Percentiles rank a stretch among this genome's conserved stretches.
Conservation (phyloP, 2,113 vertebrate species). For the Eretmochelys imbricata region DNA sequence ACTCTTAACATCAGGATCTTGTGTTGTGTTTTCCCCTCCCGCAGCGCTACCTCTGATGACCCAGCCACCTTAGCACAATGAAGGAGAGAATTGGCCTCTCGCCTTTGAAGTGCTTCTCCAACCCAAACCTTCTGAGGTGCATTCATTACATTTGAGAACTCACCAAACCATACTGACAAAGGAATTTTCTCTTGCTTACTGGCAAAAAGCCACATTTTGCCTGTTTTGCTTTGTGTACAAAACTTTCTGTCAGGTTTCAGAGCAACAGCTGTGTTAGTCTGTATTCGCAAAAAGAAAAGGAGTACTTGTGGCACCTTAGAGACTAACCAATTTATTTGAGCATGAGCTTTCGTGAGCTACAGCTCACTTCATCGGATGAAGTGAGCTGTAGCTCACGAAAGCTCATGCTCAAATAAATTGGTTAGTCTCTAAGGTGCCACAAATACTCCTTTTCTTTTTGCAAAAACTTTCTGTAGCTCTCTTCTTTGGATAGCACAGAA, state of each 20-base stretch:
- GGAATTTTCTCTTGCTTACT: not conserved
- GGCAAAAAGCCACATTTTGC: not conserved
- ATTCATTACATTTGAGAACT: not conserved
- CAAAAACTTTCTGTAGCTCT: not conserved
- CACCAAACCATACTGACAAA: too few species aligned
- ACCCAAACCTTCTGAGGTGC: not conserved
- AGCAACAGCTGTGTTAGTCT: too few species aligned
- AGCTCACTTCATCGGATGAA: too few species aligned
- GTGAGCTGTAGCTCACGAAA: too few species aligned
- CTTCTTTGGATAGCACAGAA: not conserved
- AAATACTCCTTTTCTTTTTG: too few species aligned
- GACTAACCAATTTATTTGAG: too few species aligned
- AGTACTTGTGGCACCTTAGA: too few species aligned
- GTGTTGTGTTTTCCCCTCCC: not conserved
- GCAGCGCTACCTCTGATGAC: accelerated
- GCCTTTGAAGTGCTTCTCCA: not conserved
- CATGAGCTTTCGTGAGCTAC: too few species aligned
- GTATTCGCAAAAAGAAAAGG: too few species aligned
- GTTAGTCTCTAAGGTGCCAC: too few species aligned
- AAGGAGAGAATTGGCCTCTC: not conserved
- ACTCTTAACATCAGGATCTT: accelerated
- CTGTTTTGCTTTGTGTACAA: not conserved
- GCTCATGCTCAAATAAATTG: too few species aligned
- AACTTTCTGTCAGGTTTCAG: not conserved
- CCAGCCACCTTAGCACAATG: not conserved